Base-by-base conservation (phyloP, 2,888 invertebrate genomes). In the Agrochola macilenta region DNA sequence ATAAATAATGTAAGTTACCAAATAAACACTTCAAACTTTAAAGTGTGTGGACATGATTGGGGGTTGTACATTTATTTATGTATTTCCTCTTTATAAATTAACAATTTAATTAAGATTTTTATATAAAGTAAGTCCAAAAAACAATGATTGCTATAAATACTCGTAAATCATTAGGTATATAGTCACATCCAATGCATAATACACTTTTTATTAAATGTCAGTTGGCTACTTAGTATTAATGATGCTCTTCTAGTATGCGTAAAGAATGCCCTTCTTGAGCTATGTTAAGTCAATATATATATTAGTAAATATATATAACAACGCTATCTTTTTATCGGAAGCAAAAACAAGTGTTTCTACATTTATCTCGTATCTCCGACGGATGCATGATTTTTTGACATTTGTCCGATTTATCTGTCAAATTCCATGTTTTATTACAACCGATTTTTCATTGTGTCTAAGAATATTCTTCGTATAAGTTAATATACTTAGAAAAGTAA, bases 341-440 rank as follows among this genome's bases (percentile, higher is more conserved):
- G 2, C 17, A 70, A 69, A 69, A 64, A 39, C 30, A 64, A 63
- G n/a, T 54, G 20, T 30, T 61, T 72, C 30, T 2, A 1, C 7
- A 9, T 64, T 74, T 69, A 74, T 81, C 70, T 81, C 14, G 8
- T 60, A 30, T 52, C 30, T 69, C 1, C 69, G 70, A 74, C 57
- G 43, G 60, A 35, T 63, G n/a, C 20, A 52, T 26, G 43, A 58
- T 65, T 69, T 65, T 54, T 11, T 7, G 26, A 35, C 14, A 52
- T 49, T n/a, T 57, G 14, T 3, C 0, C 4, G 4, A 8, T 69
- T 70, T 84, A 70, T 70, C 71, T 43, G 58, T 2, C 60, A 58
- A 84, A 69, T 58, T 57, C 46, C 30, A 17, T 43, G 58, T 63
- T 78, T 52, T 60, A 20, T 17, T 8, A 23, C n/a, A 9, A 57